Conservation (phyloP, 2,113 vertebrate species). For the Calyptomena viridis region DNA sequence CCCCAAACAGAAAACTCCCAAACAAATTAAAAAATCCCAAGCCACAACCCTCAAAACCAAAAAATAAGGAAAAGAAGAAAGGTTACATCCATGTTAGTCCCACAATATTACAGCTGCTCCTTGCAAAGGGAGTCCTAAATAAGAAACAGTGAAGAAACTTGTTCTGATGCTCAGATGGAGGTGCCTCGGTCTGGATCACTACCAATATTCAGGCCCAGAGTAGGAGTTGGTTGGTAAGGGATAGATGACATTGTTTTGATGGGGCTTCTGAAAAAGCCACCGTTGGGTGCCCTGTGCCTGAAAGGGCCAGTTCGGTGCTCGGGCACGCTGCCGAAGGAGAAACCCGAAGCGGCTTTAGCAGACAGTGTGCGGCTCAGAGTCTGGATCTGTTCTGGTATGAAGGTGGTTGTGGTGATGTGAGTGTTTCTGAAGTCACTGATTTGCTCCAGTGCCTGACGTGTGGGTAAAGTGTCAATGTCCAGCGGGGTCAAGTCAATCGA, state of each 20-base stretch:
- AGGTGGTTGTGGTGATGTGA: conserved; percentile 99
- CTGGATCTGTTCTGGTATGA: conserved; percentile 99
- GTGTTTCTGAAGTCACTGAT: conserved; percentile 99
- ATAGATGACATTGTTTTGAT: conserved; percentile 99
- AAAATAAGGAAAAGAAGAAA: conserved; percentile 20
- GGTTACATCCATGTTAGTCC: conserved; percentile 87
- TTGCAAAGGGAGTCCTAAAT: conserved; percentile 78
- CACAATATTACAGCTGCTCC: conserved; percentile 79
- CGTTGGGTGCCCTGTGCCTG: conserved; percentile 96
- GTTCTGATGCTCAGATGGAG: conserved; percentile 86
- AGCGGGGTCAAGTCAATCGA: conserved; percentile 98
- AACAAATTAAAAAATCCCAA: background rate
- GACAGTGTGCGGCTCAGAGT: conserved; percentile 98
- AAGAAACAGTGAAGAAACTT: conserved; percentile 72
- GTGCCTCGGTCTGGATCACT: conserved; percentile 98
- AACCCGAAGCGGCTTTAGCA: conserved; percentile 95
- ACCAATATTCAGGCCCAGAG: conserved; percentile 94
- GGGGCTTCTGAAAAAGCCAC: conserved; percentile 98
- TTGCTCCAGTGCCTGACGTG: conserved; percentile 96
- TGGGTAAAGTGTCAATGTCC: conserved; percentile 97
- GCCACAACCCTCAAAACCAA: background rate
- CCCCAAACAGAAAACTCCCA: background rate
- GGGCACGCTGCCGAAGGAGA: conserved; percentile 90
- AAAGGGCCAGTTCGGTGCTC: conserved; percentile 98
- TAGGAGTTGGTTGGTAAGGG: conserved; percentile 97